Evolutionary conservation across 2,888 invertebrate species (phyloP).

Genomic region (Phorcus lineatus): DNA sequence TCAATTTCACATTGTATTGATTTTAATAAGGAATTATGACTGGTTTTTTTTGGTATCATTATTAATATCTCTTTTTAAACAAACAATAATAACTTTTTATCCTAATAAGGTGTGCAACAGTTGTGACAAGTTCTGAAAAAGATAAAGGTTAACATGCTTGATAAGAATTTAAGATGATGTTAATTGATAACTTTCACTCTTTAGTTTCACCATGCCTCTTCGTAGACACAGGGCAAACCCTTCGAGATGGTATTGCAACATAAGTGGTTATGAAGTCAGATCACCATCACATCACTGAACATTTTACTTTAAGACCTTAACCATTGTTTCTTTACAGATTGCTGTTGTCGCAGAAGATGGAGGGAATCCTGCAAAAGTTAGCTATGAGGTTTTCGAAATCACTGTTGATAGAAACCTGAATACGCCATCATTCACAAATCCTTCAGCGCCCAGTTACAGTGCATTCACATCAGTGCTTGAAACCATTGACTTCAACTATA

Average conservation of each 20-base stretch:
- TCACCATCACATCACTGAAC: background rate
- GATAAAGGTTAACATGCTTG: too few relatives aligned
- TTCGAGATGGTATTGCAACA: background rate
- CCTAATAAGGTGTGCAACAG: too few relatives aligned
- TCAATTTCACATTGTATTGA: too few relatives aligned
- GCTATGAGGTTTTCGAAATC: constrained; percentile 35
- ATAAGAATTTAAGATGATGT: too few relatives aligned
- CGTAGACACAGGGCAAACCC: too few relatives aligned
- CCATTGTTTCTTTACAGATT: constrained; percentile 35
- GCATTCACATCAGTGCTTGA: constrained; percentile 25
- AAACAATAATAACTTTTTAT: too few relatives aligned
- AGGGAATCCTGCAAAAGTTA: constrained; percentile 34
- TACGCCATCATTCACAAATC: constrained; percentile 37
- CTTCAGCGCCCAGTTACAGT: background rate
- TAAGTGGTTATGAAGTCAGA: background rate
- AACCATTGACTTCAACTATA: constrained; percentile 29
- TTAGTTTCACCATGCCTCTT: too few relatives aligned
- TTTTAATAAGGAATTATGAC: too few relatives aligned
- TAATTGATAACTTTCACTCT: too few relatives aligned
- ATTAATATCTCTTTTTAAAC: too few relatives aligned
- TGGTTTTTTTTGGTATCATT: too few relatives aligned
- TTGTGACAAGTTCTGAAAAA: too few relatives aligned
- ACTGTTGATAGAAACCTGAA: constrained; percentile 50
- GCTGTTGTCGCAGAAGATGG: constrained; percentile 49
- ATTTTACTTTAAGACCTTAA: background rate